These are phyloP conservation scores for Orchestes rusci DNA, from an alignment of 2,888 invertebrate genomes.

Conservation along the genomic window DNA sequence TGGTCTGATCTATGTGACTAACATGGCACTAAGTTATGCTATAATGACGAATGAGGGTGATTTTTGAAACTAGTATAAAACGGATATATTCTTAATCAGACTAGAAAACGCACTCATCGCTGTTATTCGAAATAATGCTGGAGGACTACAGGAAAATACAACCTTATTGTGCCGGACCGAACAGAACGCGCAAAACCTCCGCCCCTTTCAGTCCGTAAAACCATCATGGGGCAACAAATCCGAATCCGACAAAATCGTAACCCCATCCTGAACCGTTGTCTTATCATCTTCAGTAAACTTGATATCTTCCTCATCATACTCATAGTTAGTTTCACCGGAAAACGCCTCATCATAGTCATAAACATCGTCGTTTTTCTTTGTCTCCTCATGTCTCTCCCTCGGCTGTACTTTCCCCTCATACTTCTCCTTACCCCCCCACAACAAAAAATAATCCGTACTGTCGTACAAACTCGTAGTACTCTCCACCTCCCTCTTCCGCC, in stretches of 20 bases:
- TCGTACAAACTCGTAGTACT: constrained; percentile 19
- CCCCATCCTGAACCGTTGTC: constrained; percentile 6
- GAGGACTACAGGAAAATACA: too few relatives aligned
- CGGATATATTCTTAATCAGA: too few relatives aligned
- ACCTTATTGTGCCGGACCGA: too few relatives aligned
- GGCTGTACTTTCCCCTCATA: constrained; percentile 14
- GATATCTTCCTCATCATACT: constrained; percentile 18
- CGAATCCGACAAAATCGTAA: neutral
- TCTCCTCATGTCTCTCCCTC: neutral
- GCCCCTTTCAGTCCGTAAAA: too few relatives aligned
- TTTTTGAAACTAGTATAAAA: too few relatives aligned
- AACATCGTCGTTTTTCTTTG: neutral
- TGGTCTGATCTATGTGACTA: too few relatives aligned
- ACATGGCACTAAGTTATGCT: too few relatives aligned
- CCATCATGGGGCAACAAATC: neutral
- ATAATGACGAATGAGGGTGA: too few relatives aligned
- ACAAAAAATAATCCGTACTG: constrained; percentile 21
- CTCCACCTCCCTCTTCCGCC: constrained; percentile 10
- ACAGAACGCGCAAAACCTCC: too few relatives aligned
- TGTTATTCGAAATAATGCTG: too few relatives aligned
- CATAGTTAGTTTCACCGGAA: constrained; percentile 18
- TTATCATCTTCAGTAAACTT: constrained; percentile 14
- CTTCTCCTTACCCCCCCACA: constrained; percentile 24
- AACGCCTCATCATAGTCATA: neutral
- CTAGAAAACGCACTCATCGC: too few relatives aligned